Evolutionary conservation across 2,888 invertebrate genomes (phyloP).

Genomic region (Tetramorium bicarinatum): DNA sequence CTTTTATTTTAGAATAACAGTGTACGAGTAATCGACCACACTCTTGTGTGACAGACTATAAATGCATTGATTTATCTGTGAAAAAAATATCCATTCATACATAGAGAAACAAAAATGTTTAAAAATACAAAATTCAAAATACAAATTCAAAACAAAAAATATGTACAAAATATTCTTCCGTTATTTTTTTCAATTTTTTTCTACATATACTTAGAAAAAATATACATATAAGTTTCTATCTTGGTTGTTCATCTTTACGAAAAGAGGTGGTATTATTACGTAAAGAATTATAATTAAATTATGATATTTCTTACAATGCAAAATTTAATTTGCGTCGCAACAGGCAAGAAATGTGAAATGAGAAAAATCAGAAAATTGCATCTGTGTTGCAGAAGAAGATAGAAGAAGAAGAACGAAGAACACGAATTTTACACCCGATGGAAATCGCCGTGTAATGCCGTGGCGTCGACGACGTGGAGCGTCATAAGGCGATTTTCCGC

Average conservation of each 20-base stretch:
- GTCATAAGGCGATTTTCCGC: conserved; percentile 40
- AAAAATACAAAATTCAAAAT: neutral
- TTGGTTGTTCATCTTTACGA: neutral
- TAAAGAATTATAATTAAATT: neutral
- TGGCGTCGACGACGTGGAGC: conserved; percentile 6
- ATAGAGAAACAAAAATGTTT: neutral
- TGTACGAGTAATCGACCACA: neutral
- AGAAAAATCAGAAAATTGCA: conserved; percentile 35
- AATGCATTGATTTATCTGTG: neutral
- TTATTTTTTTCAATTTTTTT: neutral
- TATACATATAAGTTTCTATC: neutral
- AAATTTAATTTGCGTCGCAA: neutral
- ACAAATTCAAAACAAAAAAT: neutral
- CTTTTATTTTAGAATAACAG: neutral
- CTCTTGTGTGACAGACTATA: neutral
- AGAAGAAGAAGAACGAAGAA: conserved; percentile 8
- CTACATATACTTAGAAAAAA: neutral
- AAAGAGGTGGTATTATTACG: neutral
- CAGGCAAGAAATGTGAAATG: neutral
- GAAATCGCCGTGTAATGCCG: conserved; percentile 29
- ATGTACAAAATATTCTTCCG: neutral
- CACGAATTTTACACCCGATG: conserved; percentile 30
- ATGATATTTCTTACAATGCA: neutral
- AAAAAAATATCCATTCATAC: neutral
- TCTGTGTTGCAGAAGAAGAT: conserved; percentile 33